Conservation (phyloP, 2,113 vertebrate species). For the Australoheros scitulus region DNA sequence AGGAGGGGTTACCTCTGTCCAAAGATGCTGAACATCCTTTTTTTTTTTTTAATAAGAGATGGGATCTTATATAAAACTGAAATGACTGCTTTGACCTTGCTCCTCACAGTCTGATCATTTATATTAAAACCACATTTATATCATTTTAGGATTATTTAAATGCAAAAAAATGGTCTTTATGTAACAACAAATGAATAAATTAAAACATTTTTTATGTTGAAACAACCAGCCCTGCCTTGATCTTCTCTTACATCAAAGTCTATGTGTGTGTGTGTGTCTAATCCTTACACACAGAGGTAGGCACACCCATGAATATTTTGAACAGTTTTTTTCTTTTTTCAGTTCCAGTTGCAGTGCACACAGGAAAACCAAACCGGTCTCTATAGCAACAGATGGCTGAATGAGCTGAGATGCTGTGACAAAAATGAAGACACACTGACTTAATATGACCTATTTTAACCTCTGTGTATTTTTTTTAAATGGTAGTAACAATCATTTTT, state of each 20-base stretch:
- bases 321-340: slow-evolving; percentile 28
- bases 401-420: slow-evolving; percentile 37
- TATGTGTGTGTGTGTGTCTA: neutral
- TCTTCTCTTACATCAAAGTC: slow-evolving; percentile 58
- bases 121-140: slow-evolving; percentile 10
- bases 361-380: slow-evolving; percentile 60
- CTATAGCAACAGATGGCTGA: slow-evolving; percentile 74
- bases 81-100: slow-evolving; percentile 39
- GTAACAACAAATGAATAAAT: slow-evolving; percentile 48
- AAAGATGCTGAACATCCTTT: slow-evolving; percentile 55
- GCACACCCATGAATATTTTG: slow-evolving; percentile 66
- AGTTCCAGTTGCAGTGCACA: slow-evolving; percentile 55
- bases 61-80: slow-evolving; percentile 15
- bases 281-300: slow-evolving; percentile 18
- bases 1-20: slow-evolving; percentile 48
- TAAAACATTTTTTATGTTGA: slow-evolving; percentile 38
- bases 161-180: slow-evolving; percentile 44
- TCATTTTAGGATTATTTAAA: slow-evolving; percentile 37
- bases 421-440: slow-evolving; percentile 48
- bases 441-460: slow-evolving; percentile 53
- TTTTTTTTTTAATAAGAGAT: slow-evolving; percentile 21
- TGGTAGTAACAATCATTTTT: slow-evolving; percentile 39
- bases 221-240: slow-evolving; percentile 32
- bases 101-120: slow-evolving; percentile 35
- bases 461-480: slow-evolving; percentile 28